Conservation (phyloP, 2,797 vertebrate genomes). For the Epinephelus malabaricus region DNA sequence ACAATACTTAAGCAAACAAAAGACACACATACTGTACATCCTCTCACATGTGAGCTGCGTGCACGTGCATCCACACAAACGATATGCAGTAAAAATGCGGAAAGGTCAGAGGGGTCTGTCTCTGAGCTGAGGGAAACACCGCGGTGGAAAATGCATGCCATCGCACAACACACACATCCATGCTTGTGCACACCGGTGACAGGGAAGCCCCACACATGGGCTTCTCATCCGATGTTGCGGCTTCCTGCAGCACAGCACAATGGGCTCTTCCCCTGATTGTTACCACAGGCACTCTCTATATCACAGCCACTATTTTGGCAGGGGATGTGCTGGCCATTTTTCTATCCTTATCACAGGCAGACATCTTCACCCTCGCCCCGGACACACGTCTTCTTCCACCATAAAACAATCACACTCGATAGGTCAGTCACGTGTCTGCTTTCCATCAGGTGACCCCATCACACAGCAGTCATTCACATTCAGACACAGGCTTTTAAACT, state of each 20-base stretch:
- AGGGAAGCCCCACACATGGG: conserved; percentile 69
- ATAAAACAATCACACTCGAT: conserved; percentile 55
- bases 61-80: conserved; percentile 22
- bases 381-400: conserved; percentile 74
- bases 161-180: conserved; percentile 15
- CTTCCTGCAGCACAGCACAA: conserved; percentile 83
- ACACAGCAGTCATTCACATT: conserved; percentile 38
- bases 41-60: conserved; percentile 22
- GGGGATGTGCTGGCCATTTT: conserved; percentile 77
- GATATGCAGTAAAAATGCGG: conserved; percentile 18
- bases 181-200: conserved; percentile 38
- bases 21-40: conserved; percentile 14
- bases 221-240: conserved; percentile 74
- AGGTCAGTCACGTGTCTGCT: conserved; percentile 65
- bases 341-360: conserved; percentile 83
- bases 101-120: conserved; percentile 48
- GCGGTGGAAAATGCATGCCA: conserved; percentile 53
- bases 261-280: conserved; percentile 88
- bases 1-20: conserved; percentile 65
- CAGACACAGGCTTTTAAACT: conserved; percentile 21
- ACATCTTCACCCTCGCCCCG: conserved; percentile 77
- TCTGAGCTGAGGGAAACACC: conserved; percentile 50
- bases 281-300: conserved; percentile 61
- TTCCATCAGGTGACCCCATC: conserved; percentile 51
- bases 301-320: conserved; percentile 78